Evolutionary conservation across 1,140 invertebrate species (phyloP).

Genomic region (Vollenhovia emeryi): DNA sequence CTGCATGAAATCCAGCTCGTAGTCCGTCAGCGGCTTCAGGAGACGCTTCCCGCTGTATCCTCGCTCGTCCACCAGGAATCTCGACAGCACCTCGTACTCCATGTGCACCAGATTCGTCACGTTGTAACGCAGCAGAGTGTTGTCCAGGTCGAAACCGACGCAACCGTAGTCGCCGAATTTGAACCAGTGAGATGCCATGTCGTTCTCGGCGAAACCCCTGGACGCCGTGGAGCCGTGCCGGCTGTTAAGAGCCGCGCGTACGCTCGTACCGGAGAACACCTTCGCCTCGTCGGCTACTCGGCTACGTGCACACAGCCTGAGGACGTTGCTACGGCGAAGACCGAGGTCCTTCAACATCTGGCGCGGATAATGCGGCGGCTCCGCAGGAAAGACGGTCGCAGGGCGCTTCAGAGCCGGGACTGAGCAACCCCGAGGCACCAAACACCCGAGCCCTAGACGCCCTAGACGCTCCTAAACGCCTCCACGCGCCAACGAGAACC

Average conservation of each 20-base stretch:
- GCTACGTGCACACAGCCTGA: neutral
- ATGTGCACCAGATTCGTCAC: slow-evolving; percentile 87
- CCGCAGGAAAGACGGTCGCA: no score
- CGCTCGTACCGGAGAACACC: neutral
- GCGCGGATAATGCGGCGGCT: no score
- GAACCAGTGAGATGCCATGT: slow-evolving; percentile 83
- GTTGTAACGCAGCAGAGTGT: slow-evolving; percentile 90
- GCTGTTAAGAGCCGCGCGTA: neutral
- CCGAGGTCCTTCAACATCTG: neutral
- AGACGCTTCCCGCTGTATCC: slow-evolving; percentile 87
- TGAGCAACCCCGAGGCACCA: neutral
- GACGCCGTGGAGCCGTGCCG: neutral
- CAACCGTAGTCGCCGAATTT: slow-evolving; percentile 90
- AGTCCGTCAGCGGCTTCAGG: slow-evolving; percentile 84
- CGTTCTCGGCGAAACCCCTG: neutral
- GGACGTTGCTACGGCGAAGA: neutral
- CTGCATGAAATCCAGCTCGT: slow-evolving; percentile 89
- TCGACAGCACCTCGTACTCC: slow-evolving; percentile 88
- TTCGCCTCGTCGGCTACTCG: no score
- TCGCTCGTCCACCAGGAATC: slow-evolving; percentile 88
- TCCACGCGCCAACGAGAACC: neutral
- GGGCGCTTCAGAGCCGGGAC: neutral
- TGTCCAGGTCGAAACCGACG: slow-evolving; percentile 93
- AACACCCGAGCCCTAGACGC: neutral
- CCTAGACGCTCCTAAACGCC: neutral